A percentile compares a stretch with the other conserved stretches of the same genome.
phyloP scores from a whole-genome alignment of 2,888 invertebrate species.

The Drosophila koepferae region DNA sequence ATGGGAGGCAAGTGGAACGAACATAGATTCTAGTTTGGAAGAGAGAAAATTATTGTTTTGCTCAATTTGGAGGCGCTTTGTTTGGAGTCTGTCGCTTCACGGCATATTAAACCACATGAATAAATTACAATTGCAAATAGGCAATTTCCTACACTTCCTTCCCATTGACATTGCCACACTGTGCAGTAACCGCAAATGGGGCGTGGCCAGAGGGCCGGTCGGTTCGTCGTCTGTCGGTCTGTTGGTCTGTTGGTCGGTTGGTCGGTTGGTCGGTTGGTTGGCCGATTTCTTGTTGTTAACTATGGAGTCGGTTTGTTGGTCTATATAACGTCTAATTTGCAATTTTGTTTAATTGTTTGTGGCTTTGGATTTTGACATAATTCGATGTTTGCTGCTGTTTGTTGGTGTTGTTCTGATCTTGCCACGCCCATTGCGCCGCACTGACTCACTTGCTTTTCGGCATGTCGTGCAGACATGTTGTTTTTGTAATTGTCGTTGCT shows the following conservation, averaged over 20 bases:
- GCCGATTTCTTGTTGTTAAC: conserved; percentile 36
- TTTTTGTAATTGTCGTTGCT: conserved; percentile 42
- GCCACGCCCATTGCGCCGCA: conserved; percentile 29
- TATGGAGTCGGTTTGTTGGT: conserved; percentile 38
- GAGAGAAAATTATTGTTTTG: conserved; percentile 70
- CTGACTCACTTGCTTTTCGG: conserved; percentile 32
- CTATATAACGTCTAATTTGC: conserved; percentile 79
- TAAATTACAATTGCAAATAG: conserved; percentile 82
- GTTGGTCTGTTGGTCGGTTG: conserved; percentile 6
- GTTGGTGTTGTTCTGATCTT: conserved; percentile 28
- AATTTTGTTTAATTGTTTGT: conserved; percentile 81
- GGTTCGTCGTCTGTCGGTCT: background rate
- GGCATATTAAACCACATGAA: conserved; percentile 79
- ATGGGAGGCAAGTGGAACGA: background rate
- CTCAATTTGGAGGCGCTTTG: conserved; percentile 49
- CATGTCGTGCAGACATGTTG: conserved; percentile 13
- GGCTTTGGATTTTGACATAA: conserved; percentile 78
- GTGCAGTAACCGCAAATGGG: conserved; percentile 64
- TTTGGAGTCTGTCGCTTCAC: conserved; percentile 68
- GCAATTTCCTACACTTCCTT: conserved; percentile 81
- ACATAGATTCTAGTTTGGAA: background rate
- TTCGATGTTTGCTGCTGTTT: conserved; percentile 51
- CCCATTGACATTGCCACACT: conserved; percentile 57
- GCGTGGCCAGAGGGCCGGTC: conserved; percentile 47
- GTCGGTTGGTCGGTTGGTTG: conserved; percentile 21